Conservation (phyloP, 2,797 vertebrate genomes). For the Sebastes ruberrimus region DNA sequence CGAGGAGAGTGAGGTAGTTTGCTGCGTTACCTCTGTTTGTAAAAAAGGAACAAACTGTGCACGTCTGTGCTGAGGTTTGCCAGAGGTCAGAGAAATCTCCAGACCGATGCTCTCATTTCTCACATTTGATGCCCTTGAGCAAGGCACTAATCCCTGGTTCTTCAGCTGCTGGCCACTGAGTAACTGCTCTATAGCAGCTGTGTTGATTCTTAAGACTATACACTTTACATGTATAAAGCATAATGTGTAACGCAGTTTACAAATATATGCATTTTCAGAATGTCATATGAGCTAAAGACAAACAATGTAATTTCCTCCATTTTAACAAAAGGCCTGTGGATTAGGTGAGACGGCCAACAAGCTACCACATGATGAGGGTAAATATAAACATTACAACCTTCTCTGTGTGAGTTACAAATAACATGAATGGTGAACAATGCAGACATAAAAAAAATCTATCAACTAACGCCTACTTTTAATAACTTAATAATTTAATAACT, state of each 20-base stretch:
- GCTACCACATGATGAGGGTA: background rate
- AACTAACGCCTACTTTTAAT: background rate
- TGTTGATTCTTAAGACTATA: background rate
- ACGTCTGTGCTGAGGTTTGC: constrained; percentile 8
- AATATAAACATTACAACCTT: background rate
- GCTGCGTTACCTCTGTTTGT: constrained; percentile 33
- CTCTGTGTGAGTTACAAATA: background rate
- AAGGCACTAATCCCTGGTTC: background rate
- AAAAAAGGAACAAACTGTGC: constrained; percentile 31
- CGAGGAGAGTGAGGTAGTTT: constrained; percentile 8
- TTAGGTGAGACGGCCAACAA: background rate
- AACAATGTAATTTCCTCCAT: background rate
- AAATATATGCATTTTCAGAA: background rate
- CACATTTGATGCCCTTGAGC: background rate
- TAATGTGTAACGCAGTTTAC: background rate
- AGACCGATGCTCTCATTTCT: background rate
- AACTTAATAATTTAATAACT: no score
- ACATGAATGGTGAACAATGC: no score
- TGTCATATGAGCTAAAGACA: background rate
- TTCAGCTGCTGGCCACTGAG: background rate
- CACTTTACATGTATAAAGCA: background rate
- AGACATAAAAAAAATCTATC: background rate
- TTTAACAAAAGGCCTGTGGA: background rate
- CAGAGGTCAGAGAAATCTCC: constrained; percentile 22
- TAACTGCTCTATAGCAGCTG: background rate